Percentiles rank a stretch among this genome's conserved stretches.
These are phyloP conservation scores for Plutomurus gul DNA, from an alignment of 1,140 invertebrate species.

Conservation along the genomic window DNA sequence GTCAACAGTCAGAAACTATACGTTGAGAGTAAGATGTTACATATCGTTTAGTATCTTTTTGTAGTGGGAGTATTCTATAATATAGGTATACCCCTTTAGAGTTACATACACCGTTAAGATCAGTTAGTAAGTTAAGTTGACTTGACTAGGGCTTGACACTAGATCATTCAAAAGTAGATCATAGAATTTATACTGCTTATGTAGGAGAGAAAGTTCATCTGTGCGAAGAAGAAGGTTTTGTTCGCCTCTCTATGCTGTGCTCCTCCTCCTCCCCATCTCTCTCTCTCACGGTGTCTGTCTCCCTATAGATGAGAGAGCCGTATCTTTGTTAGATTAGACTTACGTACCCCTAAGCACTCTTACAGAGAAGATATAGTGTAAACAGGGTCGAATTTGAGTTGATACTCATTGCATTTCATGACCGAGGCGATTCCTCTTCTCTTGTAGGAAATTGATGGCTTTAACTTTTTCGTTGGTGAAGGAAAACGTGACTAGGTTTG, in stretches of 20 bases:
- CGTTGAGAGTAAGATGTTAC: slow-evolving; percentile 33
- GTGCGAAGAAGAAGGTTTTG: too few species aligned
- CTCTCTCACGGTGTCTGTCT: too few species aligned
- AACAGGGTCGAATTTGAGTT: slow-evolving; percentile 10
- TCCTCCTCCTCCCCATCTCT: too few species aligned
- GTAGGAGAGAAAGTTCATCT: too few species aligned
- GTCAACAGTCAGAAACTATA: slow-evolving; percentile 37
- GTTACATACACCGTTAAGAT: neutral
- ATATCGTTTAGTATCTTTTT: neutral
- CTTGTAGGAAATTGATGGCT: slow-evolving; percentile 43
- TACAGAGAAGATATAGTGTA: neutral
- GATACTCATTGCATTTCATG: slow-evolving; percentile 34
- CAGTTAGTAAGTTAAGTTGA: neutral
- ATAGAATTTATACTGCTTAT: too few species aligned
- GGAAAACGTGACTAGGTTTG: slow-evolving; percentile 44
- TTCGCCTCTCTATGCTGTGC: too few species aligned
- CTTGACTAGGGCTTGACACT: too few species aligned
- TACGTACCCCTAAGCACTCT: too few species aligned
- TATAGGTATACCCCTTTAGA: neutral
- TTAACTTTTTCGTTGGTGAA: slow-evolving; percentile 46
- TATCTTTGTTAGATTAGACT: too few species aligned
- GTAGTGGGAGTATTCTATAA: too few species aligned
- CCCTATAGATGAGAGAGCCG: too few species aligned
- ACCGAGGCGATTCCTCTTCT: slow-evolving; percentile 4
- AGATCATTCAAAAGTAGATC: slow-evolving; percentile 21